Conservation (phyloP, 2,888 invertebrate genomes). For the Idaea straminata region DNA sequence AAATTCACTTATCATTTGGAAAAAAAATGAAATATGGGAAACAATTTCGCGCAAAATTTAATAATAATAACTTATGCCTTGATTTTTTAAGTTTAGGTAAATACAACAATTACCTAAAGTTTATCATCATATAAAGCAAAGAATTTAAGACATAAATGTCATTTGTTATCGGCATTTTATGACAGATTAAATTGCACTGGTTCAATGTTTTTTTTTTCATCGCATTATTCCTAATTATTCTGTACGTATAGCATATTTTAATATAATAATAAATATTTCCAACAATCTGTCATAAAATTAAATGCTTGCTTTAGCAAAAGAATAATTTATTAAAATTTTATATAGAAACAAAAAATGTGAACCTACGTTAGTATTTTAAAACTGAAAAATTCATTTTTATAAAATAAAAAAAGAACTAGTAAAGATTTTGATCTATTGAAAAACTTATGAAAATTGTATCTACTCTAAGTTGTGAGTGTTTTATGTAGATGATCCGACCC, state of each 20-base stretch:
- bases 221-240: constrained; percentile 29
- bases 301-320: constrained; percentile 46
- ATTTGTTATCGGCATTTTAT: constrained; percentile 50
- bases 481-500: constrained; percentile 10
- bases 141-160: constrained; percentile 50
- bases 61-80: constrained; percentile 51
- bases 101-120: constrained; percentile 63
- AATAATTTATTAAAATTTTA: constrained; percentile 12
- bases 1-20: constrained; percentile 30
- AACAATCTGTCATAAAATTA: constrained; percentile 64
- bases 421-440: constrained; percentile 52
- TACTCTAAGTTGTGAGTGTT: constrained; percentile 12
- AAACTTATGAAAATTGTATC: constrained; percentile 29
- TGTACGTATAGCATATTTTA: constrained; percentile 35
- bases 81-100: constrained; percentile 55
- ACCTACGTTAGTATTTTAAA: constrained; percentile 24
- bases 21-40: constrained; percentile 41
- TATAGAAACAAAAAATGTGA: constrained; percentile 30
- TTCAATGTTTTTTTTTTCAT: constrained; percentile 37
- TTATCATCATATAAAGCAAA: constrained; percentile 28
- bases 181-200: constrained; percentile 55
- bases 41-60: constrained; percentile 46
- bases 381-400: constrained; percentile 36
- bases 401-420: constrained; percentile 42
- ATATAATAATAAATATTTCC: constrained; percentile 34